Evolutionary conservation across 2,797 vertebrate genomes (phyloP).

Genomic region (Chelon auratus): DNA sequence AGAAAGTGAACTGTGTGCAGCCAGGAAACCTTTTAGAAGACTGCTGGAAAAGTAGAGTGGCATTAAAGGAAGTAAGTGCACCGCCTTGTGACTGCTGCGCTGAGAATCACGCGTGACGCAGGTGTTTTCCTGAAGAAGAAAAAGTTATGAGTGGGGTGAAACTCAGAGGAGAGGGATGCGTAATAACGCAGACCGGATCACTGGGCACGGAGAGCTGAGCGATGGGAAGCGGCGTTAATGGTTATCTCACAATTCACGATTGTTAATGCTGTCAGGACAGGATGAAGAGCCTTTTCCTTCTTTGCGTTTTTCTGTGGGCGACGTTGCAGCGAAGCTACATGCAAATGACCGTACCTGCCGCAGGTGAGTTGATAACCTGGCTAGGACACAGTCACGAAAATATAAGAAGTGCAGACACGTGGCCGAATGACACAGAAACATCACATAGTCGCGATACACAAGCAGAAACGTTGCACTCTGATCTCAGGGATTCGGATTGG

Average conservation of each 20-base stretch:
- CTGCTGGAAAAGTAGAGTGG: background rate
- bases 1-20: conserved; percentile 6
- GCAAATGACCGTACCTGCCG: conserved; percentile 46
- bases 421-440: background rate
- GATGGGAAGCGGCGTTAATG: conserved; percentile 13
- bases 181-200: background rate
- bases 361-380: conserved; percentile 65
- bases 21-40: background rate
- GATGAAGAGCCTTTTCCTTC: conserved; percentile 46
- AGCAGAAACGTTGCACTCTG: accelerated
- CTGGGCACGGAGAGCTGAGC: background rate
- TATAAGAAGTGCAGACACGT: background rate
- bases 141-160: conserved; percentile 2
- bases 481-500: background rate
- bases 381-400: background rate
- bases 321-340: conserved; percentile 36
- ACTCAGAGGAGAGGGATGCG: conserved; percentile 1
- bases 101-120: conserved; percentile 21
- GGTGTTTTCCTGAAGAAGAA: conserved; percentile 9
- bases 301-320: conserved; percentile 48
- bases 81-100: background rate
- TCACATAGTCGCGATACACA: accelerated
- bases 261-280: conserved; percentile 6
- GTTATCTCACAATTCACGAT: background rate
- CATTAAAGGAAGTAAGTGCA: background rate